A percentile compares a stretch with the other conserved stretches of the same genome.
These are phyloP conservation scores for Galagoides demidoff DNA, from an alignment of 2,797 vertebrate genomes.

Conservation along the genomic window DNA sequence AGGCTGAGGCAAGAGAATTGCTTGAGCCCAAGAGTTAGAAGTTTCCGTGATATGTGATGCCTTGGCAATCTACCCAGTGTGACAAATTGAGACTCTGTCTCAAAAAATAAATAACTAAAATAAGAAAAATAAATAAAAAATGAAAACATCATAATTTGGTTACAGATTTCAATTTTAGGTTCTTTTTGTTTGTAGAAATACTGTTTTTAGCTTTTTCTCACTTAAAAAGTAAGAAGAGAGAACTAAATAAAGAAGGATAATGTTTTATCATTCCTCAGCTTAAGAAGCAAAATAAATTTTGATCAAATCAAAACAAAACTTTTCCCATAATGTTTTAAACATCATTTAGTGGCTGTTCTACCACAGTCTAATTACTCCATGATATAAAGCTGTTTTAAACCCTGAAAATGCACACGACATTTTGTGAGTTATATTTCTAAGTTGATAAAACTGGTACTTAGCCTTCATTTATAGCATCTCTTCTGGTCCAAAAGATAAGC, in stretches of 20 bases:
- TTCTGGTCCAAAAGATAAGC: conserved; percentile 3
- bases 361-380: not conserved
- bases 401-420: not conserved
- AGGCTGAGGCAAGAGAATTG: no score
- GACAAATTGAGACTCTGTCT: no score
- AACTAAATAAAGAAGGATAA: not conserved
- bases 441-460: conserved; percentile 21
- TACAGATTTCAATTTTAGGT: not conserved
- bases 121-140: not conserved
- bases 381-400: not conserved
- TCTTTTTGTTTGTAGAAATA: not conserved
- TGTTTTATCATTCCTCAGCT: not conserved
- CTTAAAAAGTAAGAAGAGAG: not conserved
- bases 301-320: not conserved
- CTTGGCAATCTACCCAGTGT: no score
- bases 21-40: no score
- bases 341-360: not conserved
- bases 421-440: conserved; percentile 13
- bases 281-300: not conserved
- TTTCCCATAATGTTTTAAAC: not conserved
- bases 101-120: no score
- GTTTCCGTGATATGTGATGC: no score
- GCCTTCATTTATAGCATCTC: not conserved
- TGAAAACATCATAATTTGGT: not conserved
- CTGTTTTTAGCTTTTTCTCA: not conserved